A percentile compares a stretch with the other conserved stretches of the same genome.
Conservation (phyloP, 2,888 invertebrate genomes). For the Colostygia pectinataria region DNA sequence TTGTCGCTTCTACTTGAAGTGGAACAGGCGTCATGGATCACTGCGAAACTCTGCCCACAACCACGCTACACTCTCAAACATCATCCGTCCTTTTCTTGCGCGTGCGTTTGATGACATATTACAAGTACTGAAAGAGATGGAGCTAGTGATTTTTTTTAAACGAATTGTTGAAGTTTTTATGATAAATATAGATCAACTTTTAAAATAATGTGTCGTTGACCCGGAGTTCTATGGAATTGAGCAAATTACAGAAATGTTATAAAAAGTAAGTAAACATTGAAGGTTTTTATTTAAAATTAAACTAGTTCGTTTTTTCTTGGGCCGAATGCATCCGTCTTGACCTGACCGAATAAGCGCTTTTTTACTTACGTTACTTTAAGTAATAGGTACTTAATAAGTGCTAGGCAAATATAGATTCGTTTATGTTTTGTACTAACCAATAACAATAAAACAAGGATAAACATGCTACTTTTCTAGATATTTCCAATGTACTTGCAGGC, state of each 20-base stretch:
- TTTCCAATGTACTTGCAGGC: constrained; percentile 1
- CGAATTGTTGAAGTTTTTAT: constrained; percentile 62
- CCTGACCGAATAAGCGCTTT: no score
- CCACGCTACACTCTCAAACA: constrained; percentile 43
- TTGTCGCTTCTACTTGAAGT: constrained; percentile 72
- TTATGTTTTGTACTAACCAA: no score
- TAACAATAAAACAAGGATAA: no score
- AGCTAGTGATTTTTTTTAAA: constrained; percentile 53
- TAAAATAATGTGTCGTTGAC: constrained; percentile 76
- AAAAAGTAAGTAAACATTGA: constrained; percentile 33
- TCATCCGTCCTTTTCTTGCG: constrained; percentile 54
- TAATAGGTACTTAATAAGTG: no score
- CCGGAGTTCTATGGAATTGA: constrained; percentile 50
- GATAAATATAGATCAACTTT: constrained; percentile 77
- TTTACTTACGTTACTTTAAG: no score
- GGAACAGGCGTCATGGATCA: constrained; percentile 73
- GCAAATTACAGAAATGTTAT: constrained; percentile 37
- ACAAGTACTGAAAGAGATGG: constrained; percentile 47
- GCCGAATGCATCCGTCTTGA: no score
- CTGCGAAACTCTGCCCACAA: constrained; percentile 74
- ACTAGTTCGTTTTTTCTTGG: neutral
- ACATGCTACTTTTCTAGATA: neutral
- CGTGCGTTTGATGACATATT: constrained; percentile 16
- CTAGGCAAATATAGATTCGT: no score
- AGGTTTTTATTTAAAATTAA: constrained; percentile 8